Evolutionary conservation across 2,797 vertebrate genomes (phyloP).

Genomic region (Botia kubotai): DNA sequence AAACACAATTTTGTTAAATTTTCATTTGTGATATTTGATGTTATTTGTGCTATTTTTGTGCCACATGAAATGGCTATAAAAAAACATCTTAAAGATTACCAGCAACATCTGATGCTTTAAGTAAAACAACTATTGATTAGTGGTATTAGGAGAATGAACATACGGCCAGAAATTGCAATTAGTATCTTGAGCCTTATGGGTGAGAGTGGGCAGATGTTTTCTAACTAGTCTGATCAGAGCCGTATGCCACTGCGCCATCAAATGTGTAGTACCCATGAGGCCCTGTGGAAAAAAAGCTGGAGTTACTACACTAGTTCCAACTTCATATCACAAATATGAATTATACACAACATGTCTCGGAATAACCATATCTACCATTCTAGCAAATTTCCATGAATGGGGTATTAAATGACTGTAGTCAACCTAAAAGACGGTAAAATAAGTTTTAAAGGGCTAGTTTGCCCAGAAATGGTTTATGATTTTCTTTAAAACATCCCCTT

Average conservation of each 20-base stretch:
- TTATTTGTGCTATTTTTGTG: not conserved
- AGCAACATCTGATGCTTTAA: slow-evolving; percentile 66
- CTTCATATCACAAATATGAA: slow-evolving; percentile 11
- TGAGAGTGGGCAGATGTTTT: slow-evolving; percentile 70
- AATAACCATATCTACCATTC: not conserved
- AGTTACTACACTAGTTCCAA: not conserved
- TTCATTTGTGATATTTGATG: not conserved
- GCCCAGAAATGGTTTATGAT: no score
- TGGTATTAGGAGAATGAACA: slow-evolving; percentile 58
- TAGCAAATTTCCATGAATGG: not conserved
- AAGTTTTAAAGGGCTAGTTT: no score
- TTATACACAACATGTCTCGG: not conserved
- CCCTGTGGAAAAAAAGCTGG: slow-evolving; percentile 14
- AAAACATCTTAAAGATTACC: slow-evolving; percentile 48
- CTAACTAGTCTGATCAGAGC: slow-evolving; percentile 68
- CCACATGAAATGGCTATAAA: slow-evolving; percentile 32
- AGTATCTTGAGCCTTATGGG: slow-evolving; percentile 62
- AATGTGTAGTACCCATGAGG: slow-evolving; percentile 61
- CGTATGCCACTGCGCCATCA: slow-evolving; percentile 64
- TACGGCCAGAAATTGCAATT: slow-evolving; percentile 62
- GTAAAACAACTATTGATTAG: slow-evolving; percentile 61
- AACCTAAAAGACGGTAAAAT: no score
- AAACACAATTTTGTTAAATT: no score
- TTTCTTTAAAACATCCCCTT: no score
- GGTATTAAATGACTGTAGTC: not conserved